Evolutionary conservation across 2,113 vertebrate species (phyloP).

Genomic region (Grammomys dolichurus): DNA sequence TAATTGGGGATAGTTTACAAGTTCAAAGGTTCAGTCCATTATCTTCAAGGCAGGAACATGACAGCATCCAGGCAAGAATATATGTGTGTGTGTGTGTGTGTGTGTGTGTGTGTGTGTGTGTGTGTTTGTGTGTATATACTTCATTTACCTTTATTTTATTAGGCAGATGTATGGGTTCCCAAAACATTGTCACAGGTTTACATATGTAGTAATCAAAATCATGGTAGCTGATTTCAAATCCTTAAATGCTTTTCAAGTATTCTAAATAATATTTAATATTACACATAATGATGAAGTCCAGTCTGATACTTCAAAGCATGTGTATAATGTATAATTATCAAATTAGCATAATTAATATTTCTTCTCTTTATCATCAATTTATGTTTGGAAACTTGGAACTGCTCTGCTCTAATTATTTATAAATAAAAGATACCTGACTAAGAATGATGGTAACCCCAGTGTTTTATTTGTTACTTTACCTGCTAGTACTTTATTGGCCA

Average conservation of each 20-base stretch:
- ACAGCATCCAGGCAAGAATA: too few relatives aligned
- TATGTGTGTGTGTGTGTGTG: too few relatives aligned
- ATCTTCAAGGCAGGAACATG: too few relatives aligned
- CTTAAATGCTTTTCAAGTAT: neutral
- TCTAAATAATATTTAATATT: neutral
- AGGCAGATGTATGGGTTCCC: accelerated
- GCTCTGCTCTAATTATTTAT: neutral
- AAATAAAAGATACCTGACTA: neutral
- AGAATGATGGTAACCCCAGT: neutral
- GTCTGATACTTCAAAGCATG: neutral
- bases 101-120: too few relatives aligned
- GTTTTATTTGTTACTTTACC: neutral
- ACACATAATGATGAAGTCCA: neutral
- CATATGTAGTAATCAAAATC: neutral
- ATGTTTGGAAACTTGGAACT: neutral
- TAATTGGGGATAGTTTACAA: too few relatives aligned
- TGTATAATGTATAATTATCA: neutral
- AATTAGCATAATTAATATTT: neutral
- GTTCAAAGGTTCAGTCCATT: too few relatives aligned
- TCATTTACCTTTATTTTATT: neutral
- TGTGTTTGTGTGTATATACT: too few relatives aligned
- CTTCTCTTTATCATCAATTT: neutral
- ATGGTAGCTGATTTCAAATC: neutral
- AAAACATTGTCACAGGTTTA: neutral
- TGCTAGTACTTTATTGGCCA: neutral